Conservation (phyloP, 2,888 invertebrate genomes). For the Blera fallax region DNA sequence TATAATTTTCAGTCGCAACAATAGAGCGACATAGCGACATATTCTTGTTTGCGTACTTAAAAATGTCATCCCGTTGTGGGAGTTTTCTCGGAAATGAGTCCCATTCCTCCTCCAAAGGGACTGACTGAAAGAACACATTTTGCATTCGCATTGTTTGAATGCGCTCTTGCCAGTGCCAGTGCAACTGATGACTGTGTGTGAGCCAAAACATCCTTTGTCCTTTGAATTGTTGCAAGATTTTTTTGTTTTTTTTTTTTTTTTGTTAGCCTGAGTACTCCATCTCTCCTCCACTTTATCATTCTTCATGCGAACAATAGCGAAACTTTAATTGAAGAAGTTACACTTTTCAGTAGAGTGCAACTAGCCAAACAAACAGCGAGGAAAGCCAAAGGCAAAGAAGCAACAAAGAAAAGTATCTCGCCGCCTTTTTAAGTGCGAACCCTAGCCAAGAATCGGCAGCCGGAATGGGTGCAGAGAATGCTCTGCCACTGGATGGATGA, state of each 20-base stretch:
- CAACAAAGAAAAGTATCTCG: constrained; percentile 57
- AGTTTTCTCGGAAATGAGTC: constrained; percentile 62
- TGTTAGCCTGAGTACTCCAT: constrained; percentile 14
- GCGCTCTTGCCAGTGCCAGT: constrained; percentile 45
- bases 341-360: constrained; percentile 70
- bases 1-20: constrained; percentile 20
- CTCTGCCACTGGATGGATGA: background rate
- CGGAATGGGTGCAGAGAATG: constrained; percentile 44
- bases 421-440: constrained; percentile 69
- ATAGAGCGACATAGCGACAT: constrained; percentile 40
- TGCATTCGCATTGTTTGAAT: constrained; percentile 58
- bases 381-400: constrained; percentile 19
- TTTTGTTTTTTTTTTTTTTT: no score
- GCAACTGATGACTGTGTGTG: constrained; percentile 59
- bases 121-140: constrained; percentile 23
- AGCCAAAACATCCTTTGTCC: constrained; percentile 65
- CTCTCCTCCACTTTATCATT: constrained; percentile 18
- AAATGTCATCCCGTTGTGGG: constrained; percentile 52
- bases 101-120: constrained; percentile 57
- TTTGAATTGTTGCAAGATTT: constrained; percentile 51
- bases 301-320: constrained; percentile 68
- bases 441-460: constrained; percentile 51
- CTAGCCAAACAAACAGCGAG: constrained; percentile 67
- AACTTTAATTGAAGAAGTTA: constrained; percentile 73
- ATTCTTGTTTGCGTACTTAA: constrained; percentile 54